Evolutionary conservation across 2,797 vertebrate species (phyloP).

Genomic region (Hydrocynus forskahlii): DNA sequence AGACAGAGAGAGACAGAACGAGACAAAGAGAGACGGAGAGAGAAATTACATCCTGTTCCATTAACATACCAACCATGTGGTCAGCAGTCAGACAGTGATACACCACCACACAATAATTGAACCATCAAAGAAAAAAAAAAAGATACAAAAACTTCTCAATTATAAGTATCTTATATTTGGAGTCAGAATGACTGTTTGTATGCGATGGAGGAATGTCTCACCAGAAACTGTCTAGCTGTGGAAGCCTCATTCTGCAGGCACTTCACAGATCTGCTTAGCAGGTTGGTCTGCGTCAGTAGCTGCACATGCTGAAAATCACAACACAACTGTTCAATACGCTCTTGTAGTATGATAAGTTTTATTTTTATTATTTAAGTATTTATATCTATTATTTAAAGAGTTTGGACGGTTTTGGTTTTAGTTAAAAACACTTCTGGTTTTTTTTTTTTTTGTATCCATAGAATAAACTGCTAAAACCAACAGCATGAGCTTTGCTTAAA

Average conservation of each 20-base stretch:
- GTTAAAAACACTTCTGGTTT: no score
- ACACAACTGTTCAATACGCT: not conserved
- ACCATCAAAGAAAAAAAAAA: not conserved
- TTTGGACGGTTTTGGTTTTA: no score
- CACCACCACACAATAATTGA: not conserved
- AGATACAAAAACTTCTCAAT: constrained; percentile 13
- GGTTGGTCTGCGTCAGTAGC: constrained; percentile 88
- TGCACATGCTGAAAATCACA: constrained; percentile 86
- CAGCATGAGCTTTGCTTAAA: no score
- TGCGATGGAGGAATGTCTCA: constrained; percentile 68
- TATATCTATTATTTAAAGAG: no score
- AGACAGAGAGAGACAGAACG: not conserved
- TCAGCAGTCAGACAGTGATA: no score
- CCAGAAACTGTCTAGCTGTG: constrained; percentile 86
- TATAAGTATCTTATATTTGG: not conserved
- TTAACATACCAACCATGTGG: not conserved
- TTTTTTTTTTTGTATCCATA: no score
- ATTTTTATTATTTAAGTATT: no score
- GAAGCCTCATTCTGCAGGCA: constrained; percentile 80
- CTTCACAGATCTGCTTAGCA: constrained; percentile 81
- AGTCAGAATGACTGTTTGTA: constrained; percentile 21
- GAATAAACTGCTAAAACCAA: no score
- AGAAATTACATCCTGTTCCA: no score
- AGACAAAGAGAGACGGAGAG: not conserved
- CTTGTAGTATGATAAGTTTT: no score